Base-by-base conservation (phyloP, 2,888 invertebrate species). In the Plebejus argus region DNA sequence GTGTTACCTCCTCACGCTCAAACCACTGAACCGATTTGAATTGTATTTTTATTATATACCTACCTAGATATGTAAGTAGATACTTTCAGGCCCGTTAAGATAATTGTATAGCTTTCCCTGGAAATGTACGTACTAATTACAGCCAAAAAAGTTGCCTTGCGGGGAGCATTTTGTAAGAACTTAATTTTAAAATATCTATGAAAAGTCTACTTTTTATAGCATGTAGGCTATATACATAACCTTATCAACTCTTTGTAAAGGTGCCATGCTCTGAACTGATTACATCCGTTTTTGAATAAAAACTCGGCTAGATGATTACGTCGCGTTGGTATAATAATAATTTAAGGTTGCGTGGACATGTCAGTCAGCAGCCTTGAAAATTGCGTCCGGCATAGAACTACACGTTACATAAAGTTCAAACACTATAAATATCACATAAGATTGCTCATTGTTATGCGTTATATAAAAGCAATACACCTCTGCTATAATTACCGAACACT, bases 361-460 rank as follows among this genome's bases (percentile, higher is more conserved):
- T 66, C 66, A 66, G 66, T 66, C 39, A 20, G 20, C 45, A 45
- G 45, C 71, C 71, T 71, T 71, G 71, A 71, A 66, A 66, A 45
- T 39, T 71, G 45, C 71, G 71, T 71, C 71, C 71, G 71, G 71
- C 45, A 45, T 71, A 45, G 71, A 28, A 66, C 23, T 66, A 66
- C 66, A 23, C 20, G 71, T 45, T 39, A 45, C 20, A 45, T 20
- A 39, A n/a, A 71, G 10, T 45, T 71, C 45, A 71, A 71, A 71
- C 39, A 71, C 39, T 66, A 66, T 66, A 66, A 66, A 66, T 66
- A 66, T 15, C 20, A 28, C 4, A 8, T 66, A 28, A 28, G 28
- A 66, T 28, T 28, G 3, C 20, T 23, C 3, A 28, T 66, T 66
- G 66, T 66, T 66, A 23, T 66, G 28, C 28, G 10, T 28, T 66